A percentile compares a stretch with the other conserved stretches of the same genome.
Evolutionary conservation across 2,888 invertebrate species (phyloP).

Genomic region (Seira musarum): DNA sequence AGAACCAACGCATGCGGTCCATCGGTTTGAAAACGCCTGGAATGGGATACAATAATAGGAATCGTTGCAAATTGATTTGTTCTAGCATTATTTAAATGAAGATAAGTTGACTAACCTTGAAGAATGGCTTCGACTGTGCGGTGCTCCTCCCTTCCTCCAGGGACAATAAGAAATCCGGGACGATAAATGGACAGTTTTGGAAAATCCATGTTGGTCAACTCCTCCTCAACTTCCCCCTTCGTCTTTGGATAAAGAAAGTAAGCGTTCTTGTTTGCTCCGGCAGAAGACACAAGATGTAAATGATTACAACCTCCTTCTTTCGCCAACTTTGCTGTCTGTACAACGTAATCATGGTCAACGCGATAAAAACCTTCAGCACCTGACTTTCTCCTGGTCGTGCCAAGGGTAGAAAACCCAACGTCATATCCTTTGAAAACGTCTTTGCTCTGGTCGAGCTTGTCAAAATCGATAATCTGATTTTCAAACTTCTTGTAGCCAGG

Average conservation of each 20-base stretch:
- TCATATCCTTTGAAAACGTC: conserved; percentile 73
- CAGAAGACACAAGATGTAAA: conserved; percentile 73
- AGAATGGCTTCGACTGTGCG: conserved; percentile 66
- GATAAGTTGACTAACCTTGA: too few relatives aligned
- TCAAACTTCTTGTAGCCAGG: conserved; percentile 70
- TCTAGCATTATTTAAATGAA: too few relatives aligned
- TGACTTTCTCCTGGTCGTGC: conserved; percentile 74
- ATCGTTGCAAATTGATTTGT: too few relatives aligned
- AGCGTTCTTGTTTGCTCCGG: conserved; percentile 74
- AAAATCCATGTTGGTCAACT: conserved; percentile 67
- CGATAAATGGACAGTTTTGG: conserved; percentile 69
- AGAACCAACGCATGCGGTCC: conserved; percentile 69
- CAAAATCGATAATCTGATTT: conserved; percentile 74
- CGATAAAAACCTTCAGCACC: conserved; percentile 73
- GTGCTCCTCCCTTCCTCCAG: conserved; percentile 69
- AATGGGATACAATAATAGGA: too few relatives aligned
- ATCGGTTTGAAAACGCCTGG: conserved; percentile 62
- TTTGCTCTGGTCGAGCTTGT: conserved; percentile 73
- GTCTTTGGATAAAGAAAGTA: conserved; percentile 73
- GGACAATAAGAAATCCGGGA: conserved; percentile 65
- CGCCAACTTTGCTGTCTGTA: conserved; percentile 73
- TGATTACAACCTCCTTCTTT: conserved; percentile 73
- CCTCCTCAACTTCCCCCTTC: conserved; percentile 72
- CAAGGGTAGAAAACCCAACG: conserved; percentile 74
- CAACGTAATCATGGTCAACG: conserved; percentile 75